Conservation (phyloP, 2,888 invertebrate species). For the Clusia tigrina region DNA sequence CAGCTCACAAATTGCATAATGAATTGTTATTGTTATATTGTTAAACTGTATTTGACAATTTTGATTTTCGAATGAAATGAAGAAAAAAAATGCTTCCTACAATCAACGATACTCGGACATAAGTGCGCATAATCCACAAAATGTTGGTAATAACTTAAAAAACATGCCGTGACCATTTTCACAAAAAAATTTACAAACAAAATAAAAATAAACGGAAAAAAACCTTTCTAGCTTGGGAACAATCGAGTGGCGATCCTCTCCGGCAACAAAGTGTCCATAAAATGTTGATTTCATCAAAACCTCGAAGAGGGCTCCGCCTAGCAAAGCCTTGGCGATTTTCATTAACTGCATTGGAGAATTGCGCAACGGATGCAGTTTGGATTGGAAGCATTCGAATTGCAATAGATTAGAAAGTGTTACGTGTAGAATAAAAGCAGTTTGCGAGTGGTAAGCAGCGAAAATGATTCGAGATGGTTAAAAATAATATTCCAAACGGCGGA, state of each 20-base stretch:
- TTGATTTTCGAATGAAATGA: too few relatives aligned
- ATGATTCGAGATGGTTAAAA: conserved; percentile 29
- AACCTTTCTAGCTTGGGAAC: conserved; percentile 82
- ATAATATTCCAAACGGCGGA: conserved; percentile 22
- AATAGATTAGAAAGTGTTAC: background rate
- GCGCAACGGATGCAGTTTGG: background rate
- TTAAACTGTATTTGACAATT: too few relatives aligned
- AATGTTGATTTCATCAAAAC: conserved; percentile 91
- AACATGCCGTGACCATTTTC: too few relatives aligned
- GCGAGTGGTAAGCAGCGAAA: conserved; percentile 28
- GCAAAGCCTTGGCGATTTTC: conserved; percentile 77
- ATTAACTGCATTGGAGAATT: conserved; percentile 72
- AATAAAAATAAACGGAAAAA: conserved; percentile 26
- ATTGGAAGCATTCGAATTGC: background rate
- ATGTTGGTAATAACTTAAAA: too few relatives aligned
- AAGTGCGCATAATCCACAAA: too few relatives aligned
- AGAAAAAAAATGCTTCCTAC: too few relatives aligned
- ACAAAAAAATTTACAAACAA: conserved; percentile 15
- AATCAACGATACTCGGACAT: too few relatives aligned
- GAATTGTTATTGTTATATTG: too few relatives aligned
- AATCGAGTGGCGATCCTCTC: conserved; percentile 88
- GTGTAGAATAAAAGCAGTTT: conserved; percentile 3
- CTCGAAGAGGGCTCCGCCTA: conserved; percentile 85
- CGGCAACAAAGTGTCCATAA: conserved; percentile 99
- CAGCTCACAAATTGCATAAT: too few relatives aligned